Evolutionary conservation across 2,888 invertebrate genomes (phyloP).

Genomic region (Rhimphoctona megacephalus): DNA sequence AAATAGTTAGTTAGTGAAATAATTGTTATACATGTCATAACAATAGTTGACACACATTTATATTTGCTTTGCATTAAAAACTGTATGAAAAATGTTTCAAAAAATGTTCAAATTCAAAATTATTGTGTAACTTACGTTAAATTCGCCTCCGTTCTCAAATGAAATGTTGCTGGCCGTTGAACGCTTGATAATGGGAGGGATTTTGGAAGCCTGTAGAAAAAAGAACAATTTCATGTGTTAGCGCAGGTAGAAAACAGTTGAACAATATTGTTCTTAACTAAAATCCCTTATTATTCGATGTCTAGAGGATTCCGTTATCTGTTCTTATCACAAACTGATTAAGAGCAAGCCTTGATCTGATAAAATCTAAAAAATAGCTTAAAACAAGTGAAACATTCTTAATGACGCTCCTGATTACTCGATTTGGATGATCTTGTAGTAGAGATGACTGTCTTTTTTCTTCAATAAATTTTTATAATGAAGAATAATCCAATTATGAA

Average conservation of each 20-base stretch:
- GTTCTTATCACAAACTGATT: not conserved
- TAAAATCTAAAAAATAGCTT: not conserved
- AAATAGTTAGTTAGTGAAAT: too few species aligned
- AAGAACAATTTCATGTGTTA: not conserved
- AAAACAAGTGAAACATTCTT: not conserved
- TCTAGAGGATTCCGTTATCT: not conserved
- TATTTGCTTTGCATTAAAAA: too few species aligned
- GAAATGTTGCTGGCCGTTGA: slow-evolving; percentile 84
- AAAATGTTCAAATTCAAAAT: not conserved
- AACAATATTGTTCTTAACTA: not conserved
- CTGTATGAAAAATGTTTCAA: not conserved
- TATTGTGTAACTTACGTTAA: slow-evolving; percentile 77
- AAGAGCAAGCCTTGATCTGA: not conserved
- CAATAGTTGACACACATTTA: too few species aligned
- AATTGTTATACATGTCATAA: too few species aligned
- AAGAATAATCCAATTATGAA: not conserved
- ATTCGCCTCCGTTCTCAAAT: slow-evolving; percentile 81
- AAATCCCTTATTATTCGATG: not conserved
- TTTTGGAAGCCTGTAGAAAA: slow-evolving; percentile 79
- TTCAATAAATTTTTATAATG: not conserved
- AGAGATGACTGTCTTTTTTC: not conserved
- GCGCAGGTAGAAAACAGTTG: not conserved
- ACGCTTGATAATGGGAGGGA: slow-evolving; percentile 83
- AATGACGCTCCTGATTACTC: not conserved
- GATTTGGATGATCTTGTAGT: not conserved